These are phyloP conservation scores for Isoperla grammatica DNA, from an alignment of 2,888 invertebrate species.

Conservation along the genomic window DNA sequence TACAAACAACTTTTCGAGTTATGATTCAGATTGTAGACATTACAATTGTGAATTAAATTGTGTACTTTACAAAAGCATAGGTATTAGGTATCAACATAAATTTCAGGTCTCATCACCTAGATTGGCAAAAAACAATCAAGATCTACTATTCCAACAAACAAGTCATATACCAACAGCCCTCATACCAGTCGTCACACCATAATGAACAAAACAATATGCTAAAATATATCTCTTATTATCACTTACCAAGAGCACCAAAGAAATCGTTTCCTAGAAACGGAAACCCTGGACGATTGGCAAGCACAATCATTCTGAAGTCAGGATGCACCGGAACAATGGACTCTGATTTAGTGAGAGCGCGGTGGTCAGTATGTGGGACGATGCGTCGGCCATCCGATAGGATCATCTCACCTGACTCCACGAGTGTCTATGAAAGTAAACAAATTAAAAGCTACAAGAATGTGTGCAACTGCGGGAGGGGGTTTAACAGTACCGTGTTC, in stretches of 20 bases:
- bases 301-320: slow-evolving; percentile 86
- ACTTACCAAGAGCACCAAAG: slow-evolving; percentile 72
- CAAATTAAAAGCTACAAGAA: neutral
- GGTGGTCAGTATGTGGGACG: slow-evolving; percentile 47
- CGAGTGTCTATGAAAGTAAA: slow-evolving; percentile 59
- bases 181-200: too few species aligned
- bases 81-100: too few species aligned
- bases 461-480: neutral
- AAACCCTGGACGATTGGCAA: slow-evolving; percentile 95
- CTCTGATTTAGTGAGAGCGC: slow-evolving; percentile 39
- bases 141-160: too few species aligned
- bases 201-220: too few species aligned
- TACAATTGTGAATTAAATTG: too few species aligned
- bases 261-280: slow-evolving; percentile 97
- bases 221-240: too few species aligned
- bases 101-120: too few species aligned
- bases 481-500: neutral
- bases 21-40: too few species aligned
- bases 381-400: slow-evolving; percentile 90
- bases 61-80: too few species aligned
- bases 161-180: too few species aligned
- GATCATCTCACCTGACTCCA: slow-evolving; percentile 93
- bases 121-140: too few species aligned
- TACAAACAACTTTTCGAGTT: too few species aligned
- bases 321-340: slow-evolving; percentile 78